Conservation (phyloP, 2,888 invertebrate genomes). For the Parnassius smintheus region DNA sequence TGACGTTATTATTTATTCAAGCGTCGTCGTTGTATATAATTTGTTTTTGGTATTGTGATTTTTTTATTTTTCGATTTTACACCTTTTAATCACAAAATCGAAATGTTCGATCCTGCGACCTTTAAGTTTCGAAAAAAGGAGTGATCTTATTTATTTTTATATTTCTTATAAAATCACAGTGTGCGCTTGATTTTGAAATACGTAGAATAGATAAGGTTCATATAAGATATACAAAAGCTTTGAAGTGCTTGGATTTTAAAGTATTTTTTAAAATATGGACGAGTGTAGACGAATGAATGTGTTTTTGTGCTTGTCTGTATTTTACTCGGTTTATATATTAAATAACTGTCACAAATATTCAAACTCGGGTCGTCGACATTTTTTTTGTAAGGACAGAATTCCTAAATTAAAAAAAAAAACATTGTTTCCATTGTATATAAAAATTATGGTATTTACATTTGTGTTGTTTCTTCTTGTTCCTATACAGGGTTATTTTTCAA, state of each 20-base stretch:
- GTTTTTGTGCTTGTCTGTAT: slow-evolving; percentile 21
- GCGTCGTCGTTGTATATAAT: slow-evolving; percentile 30
- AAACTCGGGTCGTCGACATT: slow-evolving; percentile 14
- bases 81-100: slow-evolving; percentile 30
- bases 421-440: background rate
- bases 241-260: slow-evolving; percentile 33
- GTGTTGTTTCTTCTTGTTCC: too few species aligned
- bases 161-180: slow-evolving; percentile 28
- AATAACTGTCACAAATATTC: slow-evolving; percentile 32
- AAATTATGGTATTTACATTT: too few species aligned
- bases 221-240: slow-evolving; percentile 28
- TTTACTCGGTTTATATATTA: slow-evolving; percentile 12
- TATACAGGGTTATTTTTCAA: too few species aligned
- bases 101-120: slow-evolving; percentile 20
- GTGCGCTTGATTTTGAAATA: slow-evolving; percentile 34
- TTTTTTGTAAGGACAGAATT: background rate
- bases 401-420: background rate
- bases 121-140: slow-evolving; percentile 19
- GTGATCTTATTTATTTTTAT: slow-evolving; percentile 22
- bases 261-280: slow-evolving; percentile 31
- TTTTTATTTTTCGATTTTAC: slow-evolving; percentile 29
- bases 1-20: slow-evolving; percentile 34
- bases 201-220: slow-evolving; percentile 21
- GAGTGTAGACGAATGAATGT: slow-evolving; percentile 6
- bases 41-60: slow-evolving; percentile 23